Evolutionary conservation across 1,140 invertebrate genomes (phyloP).

Genomic region (Meloidogyne floridensis): DNA sequence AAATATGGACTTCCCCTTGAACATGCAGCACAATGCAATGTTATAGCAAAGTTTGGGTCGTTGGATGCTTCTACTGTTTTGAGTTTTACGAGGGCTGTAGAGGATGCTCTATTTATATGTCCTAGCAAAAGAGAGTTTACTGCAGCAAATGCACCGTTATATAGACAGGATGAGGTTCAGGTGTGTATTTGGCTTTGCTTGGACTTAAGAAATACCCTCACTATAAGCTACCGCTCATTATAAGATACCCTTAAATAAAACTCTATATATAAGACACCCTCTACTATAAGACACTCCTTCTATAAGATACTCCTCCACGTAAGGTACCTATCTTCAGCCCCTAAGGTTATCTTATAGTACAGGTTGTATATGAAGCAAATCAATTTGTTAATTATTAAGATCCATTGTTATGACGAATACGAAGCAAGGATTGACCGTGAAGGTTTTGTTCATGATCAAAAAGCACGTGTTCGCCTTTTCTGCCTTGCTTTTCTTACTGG

Average conservation of each 20-base stretch:
- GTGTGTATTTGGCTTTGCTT: background rate
- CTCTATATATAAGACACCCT: too few species aligned
- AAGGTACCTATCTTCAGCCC: too few species aligned
- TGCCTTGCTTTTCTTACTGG: constrained; percentile 85
- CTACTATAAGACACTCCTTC: too few species aligned
- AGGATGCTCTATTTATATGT: constrained; percentile 83
- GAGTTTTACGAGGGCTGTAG: constrained; percentile 83
- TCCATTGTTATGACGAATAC: constrained; percentile 82
- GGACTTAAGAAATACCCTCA: background rate
- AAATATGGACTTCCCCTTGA: constrained; percentile 93
- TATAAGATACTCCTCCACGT: too few species aligned
- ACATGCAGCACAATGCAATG: constrained; percentile 85
- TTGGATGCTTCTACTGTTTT: constrained; percentile 85
- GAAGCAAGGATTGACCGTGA: constrained; percentile 86
- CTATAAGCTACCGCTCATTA: too few species aligned
- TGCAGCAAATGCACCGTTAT: constrained; percentile 72
- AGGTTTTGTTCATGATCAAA: constrained; percentile 84
- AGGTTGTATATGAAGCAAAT: constrained; percentile 63
- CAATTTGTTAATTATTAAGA: constrained; percentile 36
- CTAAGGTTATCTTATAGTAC: too few species aligned
- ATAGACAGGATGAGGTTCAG: constrained; percentile 97
- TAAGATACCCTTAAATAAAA: too few species aligned
- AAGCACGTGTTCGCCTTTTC: constrained; percentile 89
- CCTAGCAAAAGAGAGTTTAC: constrained; percentile 82
- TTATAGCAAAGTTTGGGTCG: constrained; percentile 92